A percentile compares a stretch with the other conserved stretches of the same genome.
Evolutionary conservation across 2,888 invertebrate genomes (phyloP).

Genomic region (Lithophane ornitopus): DNA sequence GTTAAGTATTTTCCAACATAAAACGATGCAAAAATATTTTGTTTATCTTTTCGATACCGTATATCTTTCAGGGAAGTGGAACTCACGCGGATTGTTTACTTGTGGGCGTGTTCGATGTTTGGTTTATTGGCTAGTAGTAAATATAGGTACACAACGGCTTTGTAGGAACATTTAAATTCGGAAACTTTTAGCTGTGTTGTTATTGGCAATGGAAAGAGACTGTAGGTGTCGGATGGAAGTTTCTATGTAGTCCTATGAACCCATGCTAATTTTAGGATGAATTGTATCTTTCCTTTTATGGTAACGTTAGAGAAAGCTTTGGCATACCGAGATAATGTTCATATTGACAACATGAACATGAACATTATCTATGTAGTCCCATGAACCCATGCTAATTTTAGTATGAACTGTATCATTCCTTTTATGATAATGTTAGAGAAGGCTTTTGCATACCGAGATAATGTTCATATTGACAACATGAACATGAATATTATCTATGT

Average conservation of each 20-base stretch:
- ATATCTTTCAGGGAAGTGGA: conserved; percentile 55
- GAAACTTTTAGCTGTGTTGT: conserved; percentile 43
- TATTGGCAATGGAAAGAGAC: conserved; percentile 39
- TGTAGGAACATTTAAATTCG: conserved; percentile 21
- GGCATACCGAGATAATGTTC: neutral
- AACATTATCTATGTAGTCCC: too few species aligned
- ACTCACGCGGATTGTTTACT: conserved; percentile 31
- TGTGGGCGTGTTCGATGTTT: conserved; percentile 35
- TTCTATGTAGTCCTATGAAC: conserved; percentile 17
- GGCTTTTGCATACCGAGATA: too few species aligned
- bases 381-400: too few species aligned
- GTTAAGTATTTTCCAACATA: conserved; percentile 38
- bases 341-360: too few species aligned
- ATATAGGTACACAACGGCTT: conserved; percentile 16
- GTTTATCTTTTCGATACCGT: conserved; percentile 54
- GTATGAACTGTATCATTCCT: too few species aligned
- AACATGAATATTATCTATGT: too few species aligned
- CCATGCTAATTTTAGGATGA: conserved; percentile 20
- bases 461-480: too few species aligned
- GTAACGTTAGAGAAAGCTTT: neutral
- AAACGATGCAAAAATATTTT: conserved; percentile 51
- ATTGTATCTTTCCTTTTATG: neutral
- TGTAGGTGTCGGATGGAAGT: conserved; percentile 43
- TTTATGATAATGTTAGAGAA: too few species aligned
- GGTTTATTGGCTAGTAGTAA: conserved; percentile 42